Percentiles rank a stretch among this genome's conserved stretches.
phyloP scores from a whole-genome alignment of 2,888 invertebrate species.

The Cantharis lateralis region DNA sequence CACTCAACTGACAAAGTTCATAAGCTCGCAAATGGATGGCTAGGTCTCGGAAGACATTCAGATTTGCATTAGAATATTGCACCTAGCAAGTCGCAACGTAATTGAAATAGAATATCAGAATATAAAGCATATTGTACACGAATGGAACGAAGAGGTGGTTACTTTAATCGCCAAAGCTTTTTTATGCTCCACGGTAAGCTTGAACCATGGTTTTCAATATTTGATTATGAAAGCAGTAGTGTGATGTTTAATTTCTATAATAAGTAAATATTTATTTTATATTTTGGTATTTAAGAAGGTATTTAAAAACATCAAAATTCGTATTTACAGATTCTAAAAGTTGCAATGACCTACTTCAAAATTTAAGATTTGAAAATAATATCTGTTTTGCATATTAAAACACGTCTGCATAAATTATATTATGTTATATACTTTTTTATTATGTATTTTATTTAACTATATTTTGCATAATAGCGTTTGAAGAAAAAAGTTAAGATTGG shows the following conservation, averaged over 20 bases:
- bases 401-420: slow-evolving; percentile 18
- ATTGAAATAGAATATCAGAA: neutral
- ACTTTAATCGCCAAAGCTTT: neutral
- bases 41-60: neutral
- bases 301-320: neutral
- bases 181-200: neutral
- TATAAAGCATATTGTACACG: neutral
- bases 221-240: neutral
- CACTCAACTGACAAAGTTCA: neutral
- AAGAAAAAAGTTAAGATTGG: neutral
- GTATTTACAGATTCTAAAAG: neutral
- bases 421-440: neutral
- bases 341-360: neutral
- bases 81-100: neutral
- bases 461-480: neutral
- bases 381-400: slow-evolving; percentile 23
- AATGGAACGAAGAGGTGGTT: neutral
- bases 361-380: slow-evolving; percentile 14
- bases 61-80: neutral
- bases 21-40: neutral
- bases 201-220: neutral
- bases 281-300: neutral
- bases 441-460: neutral
- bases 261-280: neutral
- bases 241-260: neutral